Percentiles rank a stretch among this genome's conserved stretches.
Evolutionary conservation across 35 echinoderm and acorn worm genomes (phyloP).

Genomic region (Acanthaster planci): DNA sequence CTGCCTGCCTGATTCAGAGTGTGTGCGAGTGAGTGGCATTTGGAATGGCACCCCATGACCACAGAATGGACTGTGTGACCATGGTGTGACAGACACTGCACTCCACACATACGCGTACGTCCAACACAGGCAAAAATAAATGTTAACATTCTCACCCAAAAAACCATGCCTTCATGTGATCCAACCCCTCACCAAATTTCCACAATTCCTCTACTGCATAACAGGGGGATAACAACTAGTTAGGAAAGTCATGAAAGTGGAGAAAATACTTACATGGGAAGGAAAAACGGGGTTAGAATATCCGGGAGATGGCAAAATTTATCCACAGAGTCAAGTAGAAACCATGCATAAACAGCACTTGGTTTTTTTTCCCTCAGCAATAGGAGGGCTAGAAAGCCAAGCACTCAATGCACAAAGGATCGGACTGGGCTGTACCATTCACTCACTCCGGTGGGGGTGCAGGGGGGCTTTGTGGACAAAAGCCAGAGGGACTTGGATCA

Average conservation of each 20-base stretch:
- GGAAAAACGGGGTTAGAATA: background rate
- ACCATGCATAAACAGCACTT: conserved; percentile 9
- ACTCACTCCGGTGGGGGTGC: background rate
- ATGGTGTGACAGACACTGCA: no score
- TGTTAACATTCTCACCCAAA: conserved; percentile 1
- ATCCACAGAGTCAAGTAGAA: background rate
- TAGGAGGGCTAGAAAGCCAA: background rate
- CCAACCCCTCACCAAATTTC: background rate
- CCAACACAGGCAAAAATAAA: background rate
- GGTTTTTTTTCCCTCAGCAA: no score
- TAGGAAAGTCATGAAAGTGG: background rate
- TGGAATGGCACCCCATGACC: no score
- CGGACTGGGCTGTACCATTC: conserved; percentile 10
- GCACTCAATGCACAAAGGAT: conserved; percentile 8
- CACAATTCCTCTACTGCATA: background rate
- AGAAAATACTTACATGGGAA: background rate
- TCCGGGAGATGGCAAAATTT: conserved; percentile 1
- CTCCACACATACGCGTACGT: no score
- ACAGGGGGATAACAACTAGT: background rate
- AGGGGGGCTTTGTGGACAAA: background rate
- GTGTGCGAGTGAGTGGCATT: no score
- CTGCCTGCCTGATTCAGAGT: no score
- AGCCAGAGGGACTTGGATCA: conserved; percentile 8
- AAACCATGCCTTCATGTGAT: background rate
- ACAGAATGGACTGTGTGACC: no score